Base-by-base conservation (phyloP, 2,113 vertebrate genomes). In the Pipra filicauda region DNA sequence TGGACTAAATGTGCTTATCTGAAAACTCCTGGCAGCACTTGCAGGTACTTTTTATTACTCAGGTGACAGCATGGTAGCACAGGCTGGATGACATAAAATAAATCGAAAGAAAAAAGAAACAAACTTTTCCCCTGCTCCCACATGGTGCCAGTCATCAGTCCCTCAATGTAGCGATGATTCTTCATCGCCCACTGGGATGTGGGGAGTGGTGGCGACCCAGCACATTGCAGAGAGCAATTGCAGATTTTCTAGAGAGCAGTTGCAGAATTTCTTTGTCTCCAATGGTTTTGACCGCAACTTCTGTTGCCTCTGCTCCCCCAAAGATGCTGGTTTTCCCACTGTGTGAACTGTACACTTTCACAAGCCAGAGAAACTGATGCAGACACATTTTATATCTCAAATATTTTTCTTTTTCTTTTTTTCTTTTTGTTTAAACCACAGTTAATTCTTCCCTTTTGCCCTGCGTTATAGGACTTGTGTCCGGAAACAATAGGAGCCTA, bases 391-490 rank as follows among this genome's bases (percentile, higher is more conserved):
- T 97, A 80, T 89, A 91, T 94, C 61, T 85, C 83, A 73, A 84
- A 57, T 65, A 33, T 43, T 8, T 54, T 72, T 70, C 12, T 37
- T 59, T 59, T n/a, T 30, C 2, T 23, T 15, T 26, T 24, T 30
- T 31, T 43, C 30, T 41, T 62, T 62, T 80, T 80, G 64, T 90
- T 81, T 44, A 11, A 94, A 91, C 64, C 81, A 93, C 79, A 96
- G 91, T 96, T 97, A 97, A 97, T 97, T 97, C 96, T 97, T 97
- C 81, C 96, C 90, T 96, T 97, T 98, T 97, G 96, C 91, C 94
- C 80, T 95, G 84, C 79, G 66, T 97, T 98, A 94, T 97, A 97
- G 92, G 93, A 95, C 79, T 95, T 97, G 96, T 49, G 87, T 85
- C 93, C 94, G 94, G 94, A 98, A 97, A 98, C 95, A 97, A 97